Evolutionary conservation across 2,797 vertebrate genomes (phyloP), one percentile per base, ranked within the genome.

Genomic region (Mus minutoides): DNA sequence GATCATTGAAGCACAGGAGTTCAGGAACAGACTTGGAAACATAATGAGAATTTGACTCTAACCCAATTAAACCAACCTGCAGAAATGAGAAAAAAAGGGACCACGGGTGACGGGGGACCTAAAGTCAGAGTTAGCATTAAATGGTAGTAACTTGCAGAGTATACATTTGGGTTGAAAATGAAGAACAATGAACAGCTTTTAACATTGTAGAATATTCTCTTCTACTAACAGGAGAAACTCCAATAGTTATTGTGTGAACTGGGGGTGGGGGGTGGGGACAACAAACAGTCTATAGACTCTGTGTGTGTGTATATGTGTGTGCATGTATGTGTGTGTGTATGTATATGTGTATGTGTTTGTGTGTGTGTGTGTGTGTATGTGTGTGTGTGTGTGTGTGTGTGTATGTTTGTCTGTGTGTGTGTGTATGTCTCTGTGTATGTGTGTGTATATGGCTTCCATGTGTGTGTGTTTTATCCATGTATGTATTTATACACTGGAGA

Each of bases 121-220:
- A 84, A 84, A 87, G 84, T 31, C 13, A 90, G 56, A 88, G 77
- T 19, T 29, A 64, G 29, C 40, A 13, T 8, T 37, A 88, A 54
- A n/a, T 86, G 54, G 24, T 5, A 78, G 90, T 77, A 67, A 60
- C 17, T 86, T 46, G 93, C 34, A 83, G 43, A 77, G 26, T 8
- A 9, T 52, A 77, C 56, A 8, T 73, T 95, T 94, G 40, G 14
- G 29, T 78, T 95, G 22, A 40, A 91, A 79, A 87, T 71, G 86
- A 80, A 83, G 90, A 69, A 67, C 56, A 86, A 26, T 40, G 71
- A 40, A 46, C 22, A 40, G 43, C 29, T 34, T 1, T 88, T 34
- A 40, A 58, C 26, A 52, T 34, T 77, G 31, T 80, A 37, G 49
- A 87, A 96, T 91, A 91, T 91, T 8, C 56, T 90, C 31, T 92